A percentile compares a stretch with the other conserved stretches of the same genome.
Evolutionary conservation across 2,888 invertebrate genomes (phyloP).

Genomic region (Cyclophora albipunctata): DNA sequence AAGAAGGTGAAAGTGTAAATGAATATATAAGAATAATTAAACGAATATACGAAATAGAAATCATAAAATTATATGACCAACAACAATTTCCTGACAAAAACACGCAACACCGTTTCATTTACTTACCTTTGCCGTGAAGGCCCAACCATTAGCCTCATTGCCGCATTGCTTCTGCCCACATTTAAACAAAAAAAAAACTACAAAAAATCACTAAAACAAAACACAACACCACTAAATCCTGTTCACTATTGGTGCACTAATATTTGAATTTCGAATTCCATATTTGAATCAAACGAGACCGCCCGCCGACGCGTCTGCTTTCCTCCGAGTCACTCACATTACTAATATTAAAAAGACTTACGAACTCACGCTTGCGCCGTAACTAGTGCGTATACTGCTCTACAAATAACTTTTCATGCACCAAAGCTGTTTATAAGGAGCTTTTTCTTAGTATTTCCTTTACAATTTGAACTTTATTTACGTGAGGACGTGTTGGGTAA

Average conservation of each 20-base stretch:
- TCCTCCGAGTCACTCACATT: constrained; percentile 31
- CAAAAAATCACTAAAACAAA: constrained; percentile 21
- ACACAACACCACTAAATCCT: constrained; percentile 15
- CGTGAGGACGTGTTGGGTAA: background rate
- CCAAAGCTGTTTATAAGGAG: background rate
- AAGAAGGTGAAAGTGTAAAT: no score
- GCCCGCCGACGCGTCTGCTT: constrained; percentile 41
- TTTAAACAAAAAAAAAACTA: constrained; percentile 43
- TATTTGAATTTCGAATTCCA: constrained; percentile 53
- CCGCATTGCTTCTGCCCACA: constrained; percentile 32
- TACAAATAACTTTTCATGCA: constrained; percentile 11
- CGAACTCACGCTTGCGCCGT: constrained; percentile 50
- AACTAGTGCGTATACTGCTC: constrained; percentile 19
- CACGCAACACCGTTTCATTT: constrained; percentile 41
- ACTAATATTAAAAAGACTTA: constrained; percentile 38
- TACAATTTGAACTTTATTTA: background rate
- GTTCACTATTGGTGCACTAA: constrained; percentile 20
- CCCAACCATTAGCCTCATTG: constrained; percentile 18
- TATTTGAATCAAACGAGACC: constrained; percentile 32
- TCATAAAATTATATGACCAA: no score
- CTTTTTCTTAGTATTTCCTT: background rate
- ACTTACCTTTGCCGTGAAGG: constrained; percentile 45
- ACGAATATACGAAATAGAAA: no score
- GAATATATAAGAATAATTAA: no score
- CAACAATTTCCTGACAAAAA: no score